A percentile compares a stretch with the other conserved stretches of the same genome.
These are phyloP conservation scores for Calliopum simillimum DNA, from an alignment of 2,888 invertebrate genomes.

Conservation along the genomic window DNA sequence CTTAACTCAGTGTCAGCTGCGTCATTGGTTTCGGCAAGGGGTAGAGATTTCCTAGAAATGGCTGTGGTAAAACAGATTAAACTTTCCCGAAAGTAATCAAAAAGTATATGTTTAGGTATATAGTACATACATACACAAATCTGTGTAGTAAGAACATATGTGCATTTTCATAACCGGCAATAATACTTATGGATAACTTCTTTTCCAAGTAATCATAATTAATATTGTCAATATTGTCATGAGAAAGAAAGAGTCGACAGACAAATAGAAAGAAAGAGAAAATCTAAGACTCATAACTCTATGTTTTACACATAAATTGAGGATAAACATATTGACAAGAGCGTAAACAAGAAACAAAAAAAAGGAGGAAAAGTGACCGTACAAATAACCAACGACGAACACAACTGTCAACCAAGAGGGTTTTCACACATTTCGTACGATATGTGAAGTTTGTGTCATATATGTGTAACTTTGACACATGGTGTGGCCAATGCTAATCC, in stretches of 20 bases:
- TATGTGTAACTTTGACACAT: neutral
- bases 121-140: neutral
- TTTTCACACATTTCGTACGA: too few relatives aligned
- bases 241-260: neutral
- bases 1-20: conserved; percentile 50
- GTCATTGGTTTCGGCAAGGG: neutral
- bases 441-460: neutral
- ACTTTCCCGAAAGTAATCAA: conserved; percentile 19
- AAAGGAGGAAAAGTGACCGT: too few relatives aligned
- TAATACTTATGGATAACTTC: conserved; percentile 39
- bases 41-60: too few relatives aligned
- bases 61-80: neutral
- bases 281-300: neutral
- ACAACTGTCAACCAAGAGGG: conserved; percentile 22
- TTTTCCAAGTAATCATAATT: conserved; percentile 37
- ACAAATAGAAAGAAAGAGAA: neutral
- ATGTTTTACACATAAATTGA: neutral
- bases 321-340: too few relatives aligned
- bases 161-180: conserved; percentile 25
- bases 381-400: neutral
- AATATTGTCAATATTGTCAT: conserved; percentile 31
- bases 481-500: conserved; percentile 10
- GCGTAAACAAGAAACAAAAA: too few relatives aligned
- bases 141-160: too few relatives aligned
- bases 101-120: neutral